These are phyloP conservation scores for Macrotus californicus DNA, from an alignment of 2,113 vertebrate species.

Conservation along the genomic window DNA sequence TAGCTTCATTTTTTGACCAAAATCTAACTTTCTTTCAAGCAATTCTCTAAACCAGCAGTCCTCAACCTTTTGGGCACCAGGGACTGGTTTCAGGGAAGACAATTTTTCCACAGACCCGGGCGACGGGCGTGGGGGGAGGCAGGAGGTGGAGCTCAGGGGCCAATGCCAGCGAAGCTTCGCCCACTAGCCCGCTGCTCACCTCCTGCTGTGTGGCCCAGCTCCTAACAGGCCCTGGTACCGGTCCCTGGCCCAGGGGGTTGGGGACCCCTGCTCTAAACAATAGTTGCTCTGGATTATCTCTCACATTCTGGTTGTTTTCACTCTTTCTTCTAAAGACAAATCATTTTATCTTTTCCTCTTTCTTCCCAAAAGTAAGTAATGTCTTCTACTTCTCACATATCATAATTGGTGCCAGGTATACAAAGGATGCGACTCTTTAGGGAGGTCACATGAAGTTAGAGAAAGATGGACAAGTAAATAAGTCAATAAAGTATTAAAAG, in stretches of 20 bases:
- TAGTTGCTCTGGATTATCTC: background rate
- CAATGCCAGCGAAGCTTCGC: no score
- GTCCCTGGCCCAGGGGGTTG: no score
- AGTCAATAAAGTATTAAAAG: background rate
- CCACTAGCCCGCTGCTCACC: no score
- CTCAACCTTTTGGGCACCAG: no score
- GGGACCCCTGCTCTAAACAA: background rate
- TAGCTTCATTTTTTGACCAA: background rate
- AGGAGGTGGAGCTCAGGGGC: no score
- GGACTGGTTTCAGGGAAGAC: no score
- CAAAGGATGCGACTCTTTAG: background rate
- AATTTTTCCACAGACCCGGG: no score
- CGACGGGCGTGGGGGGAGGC: no score
- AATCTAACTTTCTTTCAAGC: background rate
- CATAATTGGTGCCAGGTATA: background rate
- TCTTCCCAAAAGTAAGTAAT: background rate
- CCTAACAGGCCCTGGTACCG: no score
- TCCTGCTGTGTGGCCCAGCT: no score
- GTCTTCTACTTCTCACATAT: background rate
- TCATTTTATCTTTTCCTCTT: background rate
- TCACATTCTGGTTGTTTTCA: background rate
- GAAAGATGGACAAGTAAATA: background rate
- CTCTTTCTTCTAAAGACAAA: background rate
- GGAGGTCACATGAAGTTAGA: background rate
- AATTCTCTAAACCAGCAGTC: background rate